These are phyloP conservation scores for Pseudopleuronectes americanus DNA, from an alignment of 2,797 vertebrate genomes.

Conservation along the genomic window DNA sequence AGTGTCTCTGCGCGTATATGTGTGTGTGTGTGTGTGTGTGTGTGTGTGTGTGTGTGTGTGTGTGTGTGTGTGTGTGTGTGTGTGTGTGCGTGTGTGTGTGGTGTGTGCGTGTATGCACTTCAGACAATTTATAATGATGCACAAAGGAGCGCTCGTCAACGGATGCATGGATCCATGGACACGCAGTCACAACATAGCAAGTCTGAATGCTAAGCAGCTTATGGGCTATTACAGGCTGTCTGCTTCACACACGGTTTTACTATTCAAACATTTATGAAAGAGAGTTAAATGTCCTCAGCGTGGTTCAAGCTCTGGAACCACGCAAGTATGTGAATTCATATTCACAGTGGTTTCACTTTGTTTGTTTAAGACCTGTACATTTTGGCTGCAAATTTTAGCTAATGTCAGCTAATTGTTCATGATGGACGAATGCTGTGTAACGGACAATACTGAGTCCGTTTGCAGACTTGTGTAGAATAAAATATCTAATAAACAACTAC, in stretches of 20 bases:
- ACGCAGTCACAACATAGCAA: constrained; percentile 38
- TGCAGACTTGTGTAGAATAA: too few relatives aligned
- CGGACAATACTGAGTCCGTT: too few relatives aligned
- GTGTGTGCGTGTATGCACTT: background rate
- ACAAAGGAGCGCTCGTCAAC: constrained; percentile 21
- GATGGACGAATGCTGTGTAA: too few relatives aligned
- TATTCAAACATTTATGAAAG: constrained; percentile 12
- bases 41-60: background rate
- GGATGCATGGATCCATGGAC: constrained; percentile 23
- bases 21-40: background rate
- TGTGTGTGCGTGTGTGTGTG: background rate
- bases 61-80: background rate
- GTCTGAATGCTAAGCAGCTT: constrained; percentile 44
- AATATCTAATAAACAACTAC: too few relatives aligned
- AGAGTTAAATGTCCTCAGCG: background rate
- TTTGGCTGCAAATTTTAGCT: too few relatives aligned
- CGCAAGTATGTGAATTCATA: too few relatives aligned
- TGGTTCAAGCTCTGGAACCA: background rate
- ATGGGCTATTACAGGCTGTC: constrained; percentile 8
- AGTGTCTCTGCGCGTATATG: background rate
- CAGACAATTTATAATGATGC: constrained; percentile 7
- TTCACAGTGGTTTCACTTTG: background rate
- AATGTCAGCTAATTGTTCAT: too few relatives aligned
- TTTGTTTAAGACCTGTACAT: too few relatives aligned
- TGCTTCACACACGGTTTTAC: constrained; percentile 15